Evolutionary conservation across 2,113 vertebrate species (phyloP).

Genomic region (Ptyas mucosa): DNA sequence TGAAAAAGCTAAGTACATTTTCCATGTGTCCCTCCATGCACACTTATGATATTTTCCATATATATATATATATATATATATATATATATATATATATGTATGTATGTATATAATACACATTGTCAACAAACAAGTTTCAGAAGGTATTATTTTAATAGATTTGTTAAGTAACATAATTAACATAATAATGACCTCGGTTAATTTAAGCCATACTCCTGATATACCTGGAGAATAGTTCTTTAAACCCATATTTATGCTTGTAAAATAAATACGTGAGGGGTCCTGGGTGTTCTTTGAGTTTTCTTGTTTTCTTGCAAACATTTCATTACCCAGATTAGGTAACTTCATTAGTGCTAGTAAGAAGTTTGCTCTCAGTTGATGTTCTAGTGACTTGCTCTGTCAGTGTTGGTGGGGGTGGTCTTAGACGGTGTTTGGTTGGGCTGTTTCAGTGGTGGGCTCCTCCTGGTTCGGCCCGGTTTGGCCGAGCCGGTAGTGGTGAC

Average conservation of each 20-base stretch:
- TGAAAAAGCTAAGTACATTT: not conserved
- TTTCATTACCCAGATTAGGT: not conserved
- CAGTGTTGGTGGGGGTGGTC: not conserved
- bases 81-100: too few species aligned
- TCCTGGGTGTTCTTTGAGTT: not conserved
- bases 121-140: accelerated
- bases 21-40: not conserved
- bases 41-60: not conserved
- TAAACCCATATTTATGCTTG: not conserved
- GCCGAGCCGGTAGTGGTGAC: too few species aligned
- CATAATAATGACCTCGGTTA: not conserved
- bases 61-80: too few species aligned
- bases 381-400: not conserved
- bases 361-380: not conserved
- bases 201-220: not conserved
- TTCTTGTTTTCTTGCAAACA: not conserved
- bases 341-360: not conserved
- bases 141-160: not conserved
- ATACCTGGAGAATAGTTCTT: not conserved
- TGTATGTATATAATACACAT: too few species aligned
- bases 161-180: not conserved
- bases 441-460: too few species aligned
- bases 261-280: not conserved
- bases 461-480: too few species aligned
- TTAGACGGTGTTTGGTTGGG: not conserved